Conservation (phyloP, 2,888 invertebrate species). For the Laspeyria flexula region DNA sequence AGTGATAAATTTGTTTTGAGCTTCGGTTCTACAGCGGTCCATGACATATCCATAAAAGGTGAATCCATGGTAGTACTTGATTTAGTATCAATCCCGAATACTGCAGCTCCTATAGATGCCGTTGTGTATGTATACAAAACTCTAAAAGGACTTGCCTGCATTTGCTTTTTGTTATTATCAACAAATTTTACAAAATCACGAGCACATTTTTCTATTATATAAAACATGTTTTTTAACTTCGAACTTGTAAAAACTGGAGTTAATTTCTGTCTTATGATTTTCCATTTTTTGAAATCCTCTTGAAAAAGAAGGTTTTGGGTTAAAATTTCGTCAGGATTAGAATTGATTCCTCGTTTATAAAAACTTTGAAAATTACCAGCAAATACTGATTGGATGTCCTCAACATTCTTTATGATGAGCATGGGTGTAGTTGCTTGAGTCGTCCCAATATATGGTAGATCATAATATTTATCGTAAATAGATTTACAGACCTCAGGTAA, state of each 20-base stretch:
- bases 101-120: conserved; percentile 66
- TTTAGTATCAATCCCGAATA: conserved; percentile 74
- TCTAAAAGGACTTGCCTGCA: conserved; percentile 60
- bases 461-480: conserved; percentile 57
- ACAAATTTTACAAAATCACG: conserved; percentile 60
- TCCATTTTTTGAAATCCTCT: conserved; percentile 66
- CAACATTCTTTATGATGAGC: conserved; percentile 58
- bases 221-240: conserved; percentile 74
- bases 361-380: conserved; percentile 65
- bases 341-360: conserved; percentile 56
- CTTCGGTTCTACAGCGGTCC: conserved; percentile 51
- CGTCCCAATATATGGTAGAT: conserved; percentile 54
- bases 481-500: conserved; percentile 60
- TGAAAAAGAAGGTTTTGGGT: conserved; percentile 65
- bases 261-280: conserved; percentile 67
- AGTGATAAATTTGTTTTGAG: conserved; percentile 43
- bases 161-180: conserved; percentile 43
- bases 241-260: conserved; percentile 69
- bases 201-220: conserved; percentile 62
- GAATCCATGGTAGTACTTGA: conserved; percentile 65
- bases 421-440: conserved; percentile 53
- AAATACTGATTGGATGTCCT: conserved; percentile 63
- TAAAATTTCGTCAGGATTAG: conserved; percentile 59
- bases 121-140: conserved; percentile 63
- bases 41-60: conserved; percentile 63